Percentiles rank a stretch among this genome's conserved stretches.
phyloP scores from a whole-genome alignment of 2,888 invertebrate genomes.

The Lasioglossum villosulum region DNA sequence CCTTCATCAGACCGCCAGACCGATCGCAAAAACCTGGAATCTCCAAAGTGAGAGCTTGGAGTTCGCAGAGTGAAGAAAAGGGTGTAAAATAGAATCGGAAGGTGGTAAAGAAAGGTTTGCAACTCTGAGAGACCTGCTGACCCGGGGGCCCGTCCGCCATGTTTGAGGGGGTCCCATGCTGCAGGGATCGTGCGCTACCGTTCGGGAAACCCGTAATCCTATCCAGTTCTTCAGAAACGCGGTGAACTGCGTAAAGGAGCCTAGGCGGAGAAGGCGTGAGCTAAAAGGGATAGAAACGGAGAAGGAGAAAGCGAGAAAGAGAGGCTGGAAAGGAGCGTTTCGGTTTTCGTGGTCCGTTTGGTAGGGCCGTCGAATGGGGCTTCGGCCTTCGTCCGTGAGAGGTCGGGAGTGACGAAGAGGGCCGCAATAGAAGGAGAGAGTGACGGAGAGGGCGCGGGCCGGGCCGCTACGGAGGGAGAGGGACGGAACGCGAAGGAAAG shows the following conservation, averaged over 20 bases:
- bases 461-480: constrained; percentile 28
- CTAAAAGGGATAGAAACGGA: neutral
- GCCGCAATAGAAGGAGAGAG: neutral
- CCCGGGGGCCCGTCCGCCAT: neutral
- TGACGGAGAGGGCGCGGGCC: constrained; percentile 28
- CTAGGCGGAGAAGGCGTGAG: constrained; percentile 21
- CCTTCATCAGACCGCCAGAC: neutral
- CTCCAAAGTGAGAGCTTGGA: neutral
- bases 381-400: constrained; percentile 82
- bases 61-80: neutral
- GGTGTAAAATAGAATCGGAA: neutral
- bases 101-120: neutral
- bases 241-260: neutral
- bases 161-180: neutral
- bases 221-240: constrained; percentile 14
- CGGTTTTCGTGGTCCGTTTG: constrained; percentile 72
- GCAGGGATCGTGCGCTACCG: neutral
- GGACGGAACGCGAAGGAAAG: constrained; percentile 50
- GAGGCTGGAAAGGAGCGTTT: constrained; percentile 63
- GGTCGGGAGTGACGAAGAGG: constrained; percentile 7
- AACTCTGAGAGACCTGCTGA: neutral
- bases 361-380: constrained; percentile 76
- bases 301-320: constrained; percentile 23
- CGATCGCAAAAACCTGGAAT: neutral
- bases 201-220: constrained; percentile 32